These are phyloP conservation scores for Phalera bucephala DNA, from an alignment of 2,888 invertebrate species.

Conservation along the genomic window DNA sequence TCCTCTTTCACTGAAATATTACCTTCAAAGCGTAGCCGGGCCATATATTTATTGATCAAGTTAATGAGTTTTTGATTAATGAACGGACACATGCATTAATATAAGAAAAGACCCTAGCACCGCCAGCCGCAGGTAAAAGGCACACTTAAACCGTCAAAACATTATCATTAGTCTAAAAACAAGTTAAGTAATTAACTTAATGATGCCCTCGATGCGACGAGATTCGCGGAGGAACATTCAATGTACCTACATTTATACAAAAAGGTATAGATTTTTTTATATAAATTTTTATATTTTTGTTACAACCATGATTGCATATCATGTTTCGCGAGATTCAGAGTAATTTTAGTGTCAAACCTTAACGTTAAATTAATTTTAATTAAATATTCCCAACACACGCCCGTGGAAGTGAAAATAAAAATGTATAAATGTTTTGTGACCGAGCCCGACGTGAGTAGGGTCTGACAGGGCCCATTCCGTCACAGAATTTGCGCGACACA, in stretches of 20 bases:
- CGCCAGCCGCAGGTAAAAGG: background rate
- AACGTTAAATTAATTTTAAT: conserved; percentile 38
- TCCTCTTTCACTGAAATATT: background rate
- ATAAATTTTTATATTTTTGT: conserved; percentile 40
- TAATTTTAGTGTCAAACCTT: conserved; percentile 10
- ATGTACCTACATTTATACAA: conserved; percentile 9
- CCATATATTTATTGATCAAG: conserved; percentile 1
- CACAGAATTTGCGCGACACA: conserved; percentile 48
- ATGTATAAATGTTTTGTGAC: conserved; percentile 48
- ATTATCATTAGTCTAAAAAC: conserved; percentile 34
- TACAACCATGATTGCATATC: conserved; percentile 20
- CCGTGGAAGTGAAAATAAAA: conserved; percentile 33
- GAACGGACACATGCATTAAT: background rate
- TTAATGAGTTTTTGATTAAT: conserved; percentile 2
- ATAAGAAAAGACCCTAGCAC: background rate
- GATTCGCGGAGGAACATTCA: conserved; percentile 3
- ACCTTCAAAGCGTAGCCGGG: background rate
- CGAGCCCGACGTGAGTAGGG: conserved; percentile 59
- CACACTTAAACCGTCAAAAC: conserved; percentile 10
- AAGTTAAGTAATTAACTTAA: conserved; percentile 49
- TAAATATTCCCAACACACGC: conserved; percentile 34
- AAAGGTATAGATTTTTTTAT: conserved; percentile 33
- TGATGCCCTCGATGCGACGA: conserved; percentile 37
- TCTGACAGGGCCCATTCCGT: conserved; percentile 59
- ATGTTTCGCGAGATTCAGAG: conserved; percentile 22